Conservation (phyloP, 2,113 vertebrate genomes). For the Rhinoderma darwinii region DNA sequence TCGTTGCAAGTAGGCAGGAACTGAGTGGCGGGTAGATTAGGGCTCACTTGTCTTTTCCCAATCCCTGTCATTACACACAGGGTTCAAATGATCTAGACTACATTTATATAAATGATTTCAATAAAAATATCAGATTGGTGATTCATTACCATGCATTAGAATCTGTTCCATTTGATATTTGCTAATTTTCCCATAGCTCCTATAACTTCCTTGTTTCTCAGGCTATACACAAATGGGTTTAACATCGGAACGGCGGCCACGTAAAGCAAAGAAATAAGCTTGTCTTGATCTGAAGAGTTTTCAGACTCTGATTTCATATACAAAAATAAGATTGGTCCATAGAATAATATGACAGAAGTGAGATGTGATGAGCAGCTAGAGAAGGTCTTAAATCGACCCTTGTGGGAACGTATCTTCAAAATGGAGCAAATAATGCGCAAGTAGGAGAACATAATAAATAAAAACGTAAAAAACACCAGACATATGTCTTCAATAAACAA, state of each 20-base stretch:
- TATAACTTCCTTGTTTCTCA: constrained; percentile 67
- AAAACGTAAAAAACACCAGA: not conserved
- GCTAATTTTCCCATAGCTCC: constrained; percentile 53
- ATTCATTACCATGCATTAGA: no score
- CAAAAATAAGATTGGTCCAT: constrained; percentile 62
- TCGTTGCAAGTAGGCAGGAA: no score
- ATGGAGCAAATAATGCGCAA: constrained; percentile 53
- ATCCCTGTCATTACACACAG: no score
- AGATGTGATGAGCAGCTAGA: constrained; percentile 67
- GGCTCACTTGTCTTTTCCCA: no score
- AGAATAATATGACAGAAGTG: constrained; percentile 63
- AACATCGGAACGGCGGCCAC: constrained; percentile 64
- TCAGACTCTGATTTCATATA: constrained; percentile 64
- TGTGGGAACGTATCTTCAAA: constrained; percentile 17
- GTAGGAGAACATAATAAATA: constrained; percentile 51
- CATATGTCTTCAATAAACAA: not conserved
- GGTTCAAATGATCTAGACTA: no score
- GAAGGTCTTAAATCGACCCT: constrained; percentile 54
- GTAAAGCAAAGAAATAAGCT: constrained; percentile 63
- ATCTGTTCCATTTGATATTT: no score
- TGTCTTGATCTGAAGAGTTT: constrained; percentile 56
- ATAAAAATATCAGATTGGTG: no score
- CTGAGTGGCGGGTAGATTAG: no score
- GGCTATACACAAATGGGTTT: constrained; percentile 67
- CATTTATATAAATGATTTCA: no score